Evolutionary conservation across 1,140 invertebrate species (phyloP), one percentile per base, ranked within the genome.

Genomic region (Drosophila kikkawai): DNA sequence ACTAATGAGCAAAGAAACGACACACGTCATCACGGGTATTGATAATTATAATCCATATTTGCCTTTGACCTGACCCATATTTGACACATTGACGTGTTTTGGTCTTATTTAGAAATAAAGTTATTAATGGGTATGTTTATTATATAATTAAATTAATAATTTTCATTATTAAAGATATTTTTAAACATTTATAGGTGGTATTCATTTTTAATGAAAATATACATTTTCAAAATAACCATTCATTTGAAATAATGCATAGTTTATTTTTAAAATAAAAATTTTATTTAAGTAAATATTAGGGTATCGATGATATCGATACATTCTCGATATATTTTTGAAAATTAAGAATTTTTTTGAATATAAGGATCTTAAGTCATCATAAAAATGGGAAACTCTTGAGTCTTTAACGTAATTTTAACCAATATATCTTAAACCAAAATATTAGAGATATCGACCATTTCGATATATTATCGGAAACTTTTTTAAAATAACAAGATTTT

Each of bases 1-100:
- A 42, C 12, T 29, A 36, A 44, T 39, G 17, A 29, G 22, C 17
- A 15, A 57, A 26, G 22, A 29, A 61, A 34, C n/a, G 4, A 66
- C 36, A 56, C 26, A 56, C 47, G 47, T 44, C 61, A 70, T 19
- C 6, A 29, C 2, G 22, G 17, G 9, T 9, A 36, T 34, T 47
- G 19, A 39, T 50, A 47, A 48, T 64, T 37, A 48, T 64, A 32
- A 17, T 15, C 42, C 8, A 15, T 66, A 45, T 66, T 66, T 66
- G n/a, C 32, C 19, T 66, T 45, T 66, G 32, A 66, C 41, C 64
- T 66, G 64, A n/a, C n/a, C n/a, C n/a, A n/a, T n/a, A n/a, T n/a
- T n/a, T n/a, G n/a, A n/a, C n/a, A n/a, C n/a, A n/a, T n/a, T n/a
- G n/a, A n/a, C n/a, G n/a, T n/a, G 7, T 42, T 56, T 50, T 3